phyloP scores from a whole-genome alignment of 2,113 vertebrate species.

The Platycercus adscitus region DNA sequence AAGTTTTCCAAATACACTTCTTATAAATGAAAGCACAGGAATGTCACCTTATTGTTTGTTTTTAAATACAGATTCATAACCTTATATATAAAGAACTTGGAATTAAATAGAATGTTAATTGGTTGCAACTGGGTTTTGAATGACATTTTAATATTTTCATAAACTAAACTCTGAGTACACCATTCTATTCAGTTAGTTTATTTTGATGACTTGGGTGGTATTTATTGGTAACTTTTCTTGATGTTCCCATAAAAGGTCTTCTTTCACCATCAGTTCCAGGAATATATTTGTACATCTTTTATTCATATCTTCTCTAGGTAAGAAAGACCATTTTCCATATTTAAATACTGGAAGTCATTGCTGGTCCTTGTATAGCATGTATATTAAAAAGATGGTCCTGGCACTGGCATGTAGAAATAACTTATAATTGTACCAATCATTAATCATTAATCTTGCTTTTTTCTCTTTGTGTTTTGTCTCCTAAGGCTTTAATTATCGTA shows the following conservation, averaged over 20 bases:
- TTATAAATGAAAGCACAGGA: not conserved
- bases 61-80: not conserved
- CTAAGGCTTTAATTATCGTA: not conserved
- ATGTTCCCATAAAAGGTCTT: not conserved
- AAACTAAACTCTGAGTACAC: not conserved
- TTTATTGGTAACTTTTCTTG: not conserved
- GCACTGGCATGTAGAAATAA: not conserved
- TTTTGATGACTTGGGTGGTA: not conserved
- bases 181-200: not conserved
- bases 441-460: slow-evolving; percentile 1
- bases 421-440: slow-evolving; percentile 27
- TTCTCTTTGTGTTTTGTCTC: not conserved
- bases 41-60: not conserved
- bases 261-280: not conserved
- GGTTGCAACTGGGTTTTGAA: not conserved
- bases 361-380: not conserved
- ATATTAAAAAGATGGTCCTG: not conserved
- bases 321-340: slow-evolving; percentile 8
- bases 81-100: not conserved
- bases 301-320: slow-evolving; percentile 14
- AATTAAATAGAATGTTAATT: not conserved
- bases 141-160: not conserved
- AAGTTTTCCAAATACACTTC: not conserved
- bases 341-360: slow-evolving; percentile 17
- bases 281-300: slow-evolving; percentile 49